A percentile compares a stretch with the other conserved stretches of the same genome.
These are phyloP conservation scores for Epinotia bilunana DNA, from an alignment of 2,888 invertebrate species.

Conservation along the genomic window DNA sequence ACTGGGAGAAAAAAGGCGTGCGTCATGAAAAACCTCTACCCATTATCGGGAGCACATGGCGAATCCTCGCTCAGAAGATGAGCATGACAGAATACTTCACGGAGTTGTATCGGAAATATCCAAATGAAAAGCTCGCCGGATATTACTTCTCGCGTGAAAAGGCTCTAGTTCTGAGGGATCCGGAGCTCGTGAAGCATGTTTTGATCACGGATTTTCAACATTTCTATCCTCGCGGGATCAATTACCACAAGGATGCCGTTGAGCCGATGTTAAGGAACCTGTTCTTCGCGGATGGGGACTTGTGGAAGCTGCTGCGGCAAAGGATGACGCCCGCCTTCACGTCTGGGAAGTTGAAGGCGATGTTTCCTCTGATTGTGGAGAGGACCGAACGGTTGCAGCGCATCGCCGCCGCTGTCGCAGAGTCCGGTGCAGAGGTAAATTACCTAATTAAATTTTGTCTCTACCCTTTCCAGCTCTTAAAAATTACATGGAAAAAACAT, in stretches of 20 bases:
- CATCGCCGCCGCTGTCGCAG: slow-evolving; percentile 49
- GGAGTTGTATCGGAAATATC: slow-evolving; percentile 2
- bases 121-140: slow-evolving; percentile 2
- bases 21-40: neutral
- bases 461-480: no score
- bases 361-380: slow-evolving; percentile 71
- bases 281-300: slow-evolving; percentile 68
- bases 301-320: slow-evolving; percentile 70
- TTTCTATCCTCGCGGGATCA: slow-evolving; percentile 8
- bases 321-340: slow-evolving; percentile 71
- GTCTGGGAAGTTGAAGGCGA: slow-evolving; percentile 67
- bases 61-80: neutral
- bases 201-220: slow-evolving; percentile 8
- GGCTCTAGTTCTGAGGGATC: slow-evolving; percentile 1
- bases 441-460: no score
- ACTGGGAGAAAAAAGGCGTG: slow-evolving; percentile 31
- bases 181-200: slow-evolving; percentile 15
- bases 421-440: slow-evolving; percentile 48
- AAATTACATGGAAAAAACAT: no score
- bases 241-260: slow-evolving; percentile 3
- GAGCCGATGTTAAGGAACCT: slow-evolving; percentile 64
- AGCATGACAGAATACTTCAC: neutral
- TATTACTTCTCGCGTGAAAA: slow-evolving; percentile 4
- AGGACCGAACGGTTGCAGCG: slow-evolving; percentile 64
- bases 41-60: neutral